Evolutionary conservation across 2,888 invertebrate genomes (phyloP).

Genomic region (Limnephilus auricula): DNA sequence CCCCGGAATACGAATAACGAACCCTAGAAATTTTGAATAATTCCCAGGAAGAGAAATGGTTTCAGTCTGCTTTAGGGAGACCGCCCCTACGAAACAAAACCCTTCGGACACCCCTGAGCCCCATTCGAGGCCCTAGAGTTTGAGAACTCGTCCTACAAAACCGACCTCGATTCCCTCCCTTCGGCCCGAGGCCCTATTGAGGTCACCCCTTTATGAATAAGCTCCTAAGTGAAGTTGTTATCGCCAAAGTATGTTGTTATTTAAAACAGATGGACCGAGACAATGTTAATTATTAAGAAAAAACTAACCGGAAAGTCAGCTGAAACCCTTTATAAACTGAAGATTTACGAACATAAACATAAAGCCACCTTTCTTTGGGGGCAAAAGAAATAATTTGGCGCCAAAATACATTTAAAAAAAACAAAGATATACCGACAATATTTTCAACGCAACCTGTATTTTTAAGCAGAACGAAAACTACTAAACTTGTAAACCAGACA

Average conservation of each 20-base stretch:
- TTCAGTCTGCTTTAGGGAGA: slow-evolving; percentile 38
- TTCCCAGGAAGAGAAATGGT: slow-evolving; percentile 36
- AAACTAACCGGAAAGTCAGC: neutral
- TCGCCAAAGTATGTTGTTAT: slow-evolving; percentile 29
- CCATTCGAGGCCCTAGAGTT: slow-evolving; percentile 13
- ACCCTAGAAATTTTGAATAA: slow-evolving; percentile 41
- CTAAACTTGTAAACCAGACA: neutral
- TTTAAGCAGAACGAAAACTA: neutral
- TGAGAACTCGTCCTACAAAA: slow-evolving; percentile 42
- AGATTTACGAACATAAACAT: neutral
- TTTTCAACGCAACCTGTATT: too few relatives aligned
- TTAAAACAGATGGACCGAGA: slow-evolving; percentile 22
- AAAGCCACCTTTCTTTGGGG: neutral
- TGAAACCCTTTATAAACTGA: neutral
- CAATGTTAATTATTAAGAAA: neutral
- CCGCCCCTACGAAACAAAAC: neutral
- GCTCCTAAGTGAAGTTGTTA: slow-evolving; percentile 31
- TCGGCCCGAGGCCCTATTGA: slow-evolving; percentile 45
- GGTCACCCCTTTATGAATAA: slow-evolving; percentile 49
- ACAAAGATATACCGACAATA: too few relatives aligned
- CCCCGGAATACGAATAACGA: neutral
- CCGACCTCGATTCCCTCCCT: slow-evolving; percentile 45
- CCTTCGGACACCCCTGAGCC: slow-evolving; percentile 39
- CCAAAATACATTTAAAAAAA: neutral
- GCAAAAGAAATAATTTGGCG: neutral